Evolutionary conservation across 1,140 invertebrate genomes (phyloP).

Genomic region (Ceratoteleas bidentatus): DNA sequence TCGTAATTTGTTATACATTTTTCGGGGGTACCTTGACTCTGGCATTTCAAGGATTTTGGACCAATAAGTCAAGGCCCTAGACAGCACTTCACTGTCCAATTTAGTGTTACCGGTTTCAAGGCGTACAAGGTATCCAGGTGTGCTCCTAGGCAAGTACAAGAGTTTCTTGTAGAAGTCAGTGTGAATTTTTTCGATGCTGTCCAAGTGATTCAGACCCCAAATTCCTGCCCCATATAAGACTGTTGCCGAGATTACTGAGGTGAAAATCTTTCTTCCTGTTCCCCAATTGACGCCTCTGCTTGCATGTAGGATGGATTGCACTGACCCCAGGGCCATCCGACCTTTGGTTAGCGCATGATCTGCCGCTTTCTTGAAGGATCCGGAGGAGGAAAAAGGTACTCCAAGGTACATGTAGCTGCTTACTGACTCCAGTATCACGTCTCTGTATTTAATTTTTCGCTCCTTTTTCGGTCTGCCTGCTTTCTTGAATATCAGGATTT

Average conservation of each 20-base stretch:
- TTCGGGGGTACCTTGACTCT: neutral
- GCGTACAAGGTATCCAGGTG: slow-evolving; percentile 7
- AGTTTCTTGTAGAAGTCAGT: slow-evolving; percentile 5
- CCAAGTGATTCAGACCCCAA: neutral
- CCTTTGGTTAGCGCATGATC: slow-evolving; percentile 1
- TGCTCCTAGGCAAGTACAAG: slow-evolving; percentile 7
- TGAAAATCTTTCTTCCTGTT: slow-evolving; percentile 14
- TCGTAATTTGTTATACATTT: neutral
- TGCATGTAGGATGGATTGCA: neutral
- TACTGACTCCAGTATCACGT: neutral
- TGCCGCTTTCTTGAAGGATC: neutral
- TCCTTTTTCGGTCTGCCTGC: neutral
- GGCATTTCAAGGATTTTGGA: neutral
- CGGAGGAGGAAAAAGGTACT: slow-evolving; percentile 9
- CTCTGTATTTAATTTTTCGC: neutral
- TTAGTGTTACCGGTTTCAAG: slow-evolving; percentile 1
- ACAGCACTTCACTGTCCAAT: neutral
- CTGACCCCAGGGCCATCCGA: slow-evolving; percentile 2
- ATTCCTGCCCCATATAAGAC: slow-evolving; percentile 9
- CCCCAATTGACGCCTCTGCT: neutral
- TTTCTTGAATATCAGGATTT: neutral
- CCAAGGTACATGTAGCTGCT: neutral
- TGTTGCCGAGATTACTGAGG: neutral
- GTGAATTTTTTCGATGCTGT: slow-evolving; percentile 10
- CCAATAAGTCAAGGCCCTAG: neutral